phyloP scores from a whole-genome alignment of 2,888 invertebrate species.

The Sphaerophoria taeniata region DNA sequence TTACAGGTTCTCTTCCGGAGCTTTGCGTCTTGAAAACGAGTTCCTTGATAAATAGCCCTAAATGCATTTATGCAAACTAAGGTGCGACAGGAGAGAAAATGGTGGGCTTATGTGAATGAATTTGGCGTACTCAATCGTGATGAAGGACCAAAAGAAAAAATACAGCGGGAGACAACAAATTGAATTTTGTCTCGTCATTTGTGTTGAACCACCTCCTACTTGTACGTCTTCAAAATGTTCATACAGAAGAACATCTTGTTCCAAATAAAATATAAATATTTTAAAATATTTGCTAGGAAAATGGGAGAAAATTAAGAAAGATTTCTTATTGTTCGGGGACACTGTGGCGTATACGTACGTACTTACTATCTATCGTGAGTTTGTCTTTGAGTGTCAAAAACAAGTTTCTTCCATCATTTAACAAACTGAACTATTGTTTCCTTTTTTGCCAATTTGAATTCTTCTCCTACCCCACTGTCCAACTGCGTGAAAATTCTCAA shows the following conservation, averaged over 20 bases:
- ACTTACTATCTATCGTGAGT: no score
- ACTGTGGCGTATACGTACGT: no score
- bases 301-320: no score
- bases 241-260: not conserved
- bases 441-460: not conserved
- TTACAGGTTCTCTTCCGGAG: constrained; percentile 27
- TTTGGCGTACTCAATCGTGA: not conserved
- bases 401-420: not conserved
- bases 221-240: not conserved
- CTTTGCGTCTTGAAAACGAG: constrained; percentile 16
- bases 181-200: constrained; percentile 30
- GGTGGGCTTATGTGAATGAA: not conserved
- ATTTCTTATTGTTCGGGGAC: no score
- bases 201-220: not conserved
- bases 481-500: not conserved
- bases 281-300: no score
- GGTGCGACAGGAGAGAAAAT: not conserved
- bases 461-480: not conserved
- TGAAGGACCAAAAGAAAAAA: not conserved
- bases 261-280: no score
- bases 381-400: no score
- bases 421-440: not conserved
- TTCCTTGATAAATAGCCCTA: constrained; percentile 46
- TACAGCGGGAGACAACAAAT: constrained; percentile 9
- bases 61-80: constrained; percentile 64